Base-by-base conservation (phyloP, 2,797 vertebrate species). In the Pachyuromys duprasi region DNA sequence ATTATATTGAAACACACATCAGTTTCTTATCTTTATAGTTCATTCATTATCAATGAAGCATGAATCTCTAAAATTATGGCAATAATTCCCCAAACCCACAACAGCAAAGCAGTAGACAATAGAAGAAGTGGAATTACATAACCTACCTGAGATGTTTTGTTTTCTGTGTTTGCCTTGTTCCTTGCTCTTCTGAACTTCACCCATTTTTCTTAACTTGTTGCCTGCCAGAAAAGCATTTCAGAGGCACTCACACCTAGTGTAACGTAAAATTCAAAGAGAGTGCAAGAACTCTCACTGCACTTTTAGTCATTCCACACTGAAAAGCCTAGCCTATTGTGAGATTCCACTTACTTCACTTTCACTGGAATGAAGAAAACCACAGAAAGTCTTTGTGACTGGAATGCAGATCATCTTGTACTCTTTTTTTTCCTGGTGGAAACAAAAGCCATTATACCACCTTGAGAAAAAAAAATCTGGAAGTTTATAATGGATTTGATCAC, bases 1-100 rank as follows among this genome's bases (percentile, higher is more conserved):
- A 60, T 36, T 20, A 55, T 28, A 94, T 24, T 89, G 62, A 63
- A 67, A 67, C 53, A 53, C 31, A 90, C 6, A 65, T 9, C 1
- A 42, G 49, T 79, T 89, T 78, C 60, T 84, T 90, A 92, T 75
- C 79, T 53, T 89, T 69, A 78, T 6, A 65, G 28, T 45, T 95
- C 26, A 74, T 69, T 79, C 31, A 86, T 70, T 82, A 88, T n/a
- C 22, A 75, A n/a, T 20, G 57, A 94, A 93, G 24, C 20, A 79
- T 36, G 60, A 63, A 49, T 33, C 31, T 4, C 53, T 62, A 93
- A 55, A 45, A 11, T 13, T 65, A 53, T 3, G 12, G 4, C 42
- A 84, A 24, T 67, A 22, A n/a, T 76, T 4, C 17, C 31, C 2
- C 42, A 49, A 67, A 76, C 95, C 39, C 92, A 53, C 15, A 86